Evolutionary conservation across 2,113 vertebrate species (phyloP), one percentile per base, ranked within the genome.

Genomic region (Haplochromis burtoni): DNA sequence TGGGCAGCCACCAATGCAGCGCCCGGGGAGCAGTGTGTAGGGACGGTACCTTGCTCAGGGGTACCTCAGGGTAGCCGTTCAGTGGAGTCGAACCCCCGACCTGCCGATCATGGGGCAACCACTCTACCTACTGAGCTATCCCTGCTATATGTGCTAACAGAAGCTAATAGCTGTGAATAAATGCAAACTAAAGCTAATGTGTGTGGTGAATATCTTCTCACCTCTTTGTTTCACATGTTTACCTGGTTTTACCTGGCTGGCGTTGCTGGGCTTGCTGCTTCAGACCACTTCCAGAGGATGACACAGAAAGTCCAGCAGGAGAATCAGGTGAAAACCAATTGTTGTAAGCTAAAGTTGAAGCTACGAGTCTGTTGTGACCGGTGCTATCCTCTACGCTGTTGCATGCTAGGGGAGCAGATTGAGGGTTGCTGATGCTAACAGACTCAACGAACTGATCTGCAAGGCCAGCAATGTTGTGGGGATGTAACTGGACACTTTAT

Each of bases 251-350:
- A 45, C 21, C 68, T 73, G 68, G 40, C 38, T 26, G 38, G 1
- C 29, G 11, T n/a, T 79, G 26, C 45, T 9, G 73, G 45, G 31
- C 10, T 81, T 7, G 12, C 21, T 38, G 54, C 19, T 49, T 19
- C 80, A 96, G 95, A 59, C 96, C 94, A 1, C 94, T 96, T 68
- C 93, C 96, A 21, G 95, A 96, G 87, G 91, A 90, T 12, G 91
- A 85, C 1, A 47, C 81, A 2, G 90, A 93, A 55, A 84, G 53
- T 33, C 88, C 84, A 14, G 45, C 79, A 8, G 85, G 80, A 80
- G 73, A 53, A 47, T 40, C 16, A 19, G 79, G 87, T 81, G 8
- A 85, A 13, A 17, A 45, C 14, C 21, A 3, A 0, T 14, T 17
- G 10, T 31, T 21, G 5, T 47, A 17, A 40, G 17, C 5, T 73